Base-by-base conservation (phyloP, 2,888 invertebrate genomes). In the Drosophila aldrichi region DNA sequence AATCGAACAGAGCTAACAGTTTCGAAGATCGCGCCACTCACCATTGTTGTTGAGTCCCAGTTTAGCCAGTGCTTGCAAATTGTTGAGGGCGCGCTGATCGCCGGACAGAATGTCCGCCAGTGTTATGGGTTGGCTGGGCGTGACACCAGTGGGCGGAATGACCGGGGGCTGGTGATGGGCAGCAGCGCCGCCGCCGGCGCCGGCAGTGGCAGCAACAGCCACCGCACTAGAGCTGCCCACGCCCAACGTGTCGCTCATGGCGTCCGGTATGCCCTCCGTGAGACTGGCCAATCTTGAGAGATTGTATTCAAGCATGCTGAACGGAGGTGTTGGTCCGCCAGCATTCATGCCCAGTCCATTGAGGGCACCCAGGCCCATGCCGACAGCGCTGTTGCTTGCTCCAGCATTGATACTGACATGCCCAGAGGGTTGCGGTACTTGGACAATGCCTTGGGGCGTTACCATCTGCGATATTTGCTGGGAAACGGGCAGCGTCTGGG, bases 41-140 rank as follows among this genome's bases (percentile, higher is more conserved):
- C 96, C 95, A 89, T 95, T 94, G 87, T 92, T 93, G 76, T 95
- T 95, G 57, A 96, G 93, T 89, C 97, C 97, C 64, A 98, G 94
- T 93, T 98, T 98, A 68, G 97, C 97, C 69, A 98, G 95, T 34
- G 97, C 97, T 91, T 98, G 97, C 78, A 98, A 94, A 93, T 98
- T 98, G 93, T 97, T 97, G 85, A 97, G 95, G 14, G 97, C 97
- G 87, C 96, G 96, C 82, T 95, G 95, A 78, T 94, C 94, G 20
- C 96, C 96, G 68, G 95, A 95, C 64, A 97, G 94, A 64, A 97
- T 93, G 91, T 97, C 97, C 9, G 96, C 96, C 77, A 97, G 93
- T 65, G 95, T 96, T 82, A 97, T 96, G 57, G 95, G 94, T 78
- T 95, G 94, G 72, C 94, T 94, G 46, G 84, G 71, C 70, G 95